Evolutionary conservation across 35 echinoderm and acorn worm species (phyloP).

Genomic region (Lytechinus pictus): DNA sequence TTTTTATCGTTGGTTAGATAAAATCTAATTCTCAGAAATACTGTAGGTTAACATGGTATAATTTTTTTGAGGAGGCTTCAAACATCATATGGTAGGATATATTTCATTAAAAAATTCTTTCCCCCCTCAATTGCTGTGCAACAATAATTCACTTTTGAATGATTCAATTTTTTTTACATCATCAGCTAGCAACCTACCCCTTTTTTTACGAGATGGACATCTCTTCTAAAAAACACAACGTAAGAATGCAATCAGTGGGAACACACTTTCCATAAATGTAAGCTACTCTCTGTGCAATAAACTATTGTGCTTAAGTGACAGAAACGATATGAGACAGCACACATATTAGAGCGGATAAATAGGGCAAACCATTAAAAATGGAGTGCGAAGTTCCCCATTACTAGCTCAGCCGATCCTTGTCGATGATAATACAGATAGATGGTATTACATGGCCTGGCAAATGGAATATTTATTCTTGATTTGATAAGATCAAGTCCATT

Average conservation of each 20-base stretch:
- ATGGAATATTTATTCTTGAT: conserved; percentile 34
- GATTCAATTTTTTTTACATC: neutral
- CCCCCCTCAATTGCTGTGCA: neutral
- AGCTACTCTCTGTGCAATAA: neutral
- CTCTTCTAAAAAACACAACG: neutral
- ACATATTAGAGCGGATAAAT: conserved; percentile 32
- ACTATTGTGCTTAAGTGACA: conserved; percentile 4
- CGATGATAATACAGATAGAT: conserved; percentile 19
- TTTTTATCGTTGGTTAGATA: neutral
- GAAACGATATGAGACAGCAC: conserved; percentile 15
- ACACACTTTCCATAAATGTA: neutral
- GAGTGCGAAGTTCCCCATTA: conserved; percentile 33
- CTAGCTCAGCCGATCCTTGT: neutral
- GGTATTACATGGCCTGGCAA: conserved; percentile 17
- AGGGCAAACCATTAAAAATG: conserved; percentile 32
- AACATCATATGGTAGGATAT: neutral
- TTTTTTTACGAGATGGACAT: neutral
- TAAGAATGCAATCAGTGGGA: neutral
- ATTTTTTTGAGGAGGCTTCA: neutral
- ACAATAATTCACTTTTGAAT: neutral
- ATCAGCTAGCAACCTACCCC: neutral
- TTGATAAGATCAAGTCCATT: conserved; percentile 39
- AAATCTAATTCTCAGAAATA: neutral
- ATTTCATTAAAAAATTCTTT: too few species aligned
- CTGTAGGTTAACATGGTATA: neutral